These are phyloP conservation scores for Epistrophe grossulariae DNA, from an alignment of 2,888 invertebrate species.

Conservation along the genomic window DNA sequence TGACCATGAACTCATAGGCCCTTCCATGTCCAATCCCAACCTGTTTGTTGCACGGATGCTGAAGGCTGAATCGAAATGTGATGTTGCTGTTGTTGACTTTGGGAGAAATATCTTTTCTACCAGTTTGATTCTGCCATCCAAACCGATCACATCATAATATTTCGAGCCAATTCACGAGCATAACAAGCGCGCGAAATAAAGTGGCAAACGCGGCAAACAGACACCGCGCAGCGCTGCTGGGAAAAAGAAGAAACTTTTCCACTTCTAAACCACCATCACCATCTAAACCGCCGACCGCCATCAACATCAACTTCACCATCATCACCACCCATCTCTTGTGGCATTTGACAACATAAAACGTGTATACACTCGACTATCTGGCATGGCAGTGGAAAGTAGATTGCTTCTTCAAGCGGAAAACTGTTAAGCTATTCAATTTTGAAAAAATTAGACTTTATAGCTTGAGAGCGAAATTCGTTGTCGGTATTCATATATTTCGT, in stretches of 20 bases:
- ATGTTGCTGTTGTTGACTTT: conserved; percentile 50
- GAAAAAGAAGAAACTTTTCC: conserved; percentile 52
- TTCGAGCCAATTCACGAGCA: conserved; percentile 32
- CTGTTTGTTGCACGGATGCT: conserved; percentile 18
- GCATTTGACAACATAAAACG: conserved; percentile 64
- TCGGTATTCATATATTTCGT: conserved; percentile 32
- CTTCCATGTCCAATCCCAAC: neutral
- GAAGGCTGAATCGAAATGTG: conserved; percentile 26
- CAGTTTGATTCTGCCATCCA: conserved; percentile 71
- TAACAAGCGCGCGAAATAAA: conserved; percentile 52
- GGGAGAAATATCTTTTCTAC: conserved; percentile 60
- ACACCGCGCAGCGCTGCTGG: neutral
- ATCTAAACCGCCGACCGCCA: conserved; percentile 12
- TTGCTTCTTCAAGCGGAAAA: conserved; percentile 69
- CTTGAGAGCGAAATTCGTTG: conserved; percentile 57
- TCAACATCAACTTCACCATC: conserved; percentile 48
- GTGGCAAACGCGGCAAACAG: conserved; percentile 11
- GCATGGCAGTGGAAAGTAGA: conserved; percentile 70
- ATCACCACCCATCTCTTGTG: conserved; percentile 48
- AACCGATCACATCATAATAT: conserved; percentile 65
- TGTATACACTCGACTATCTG: conserved; percentile 12
- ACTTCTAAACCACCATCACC: conserved; percentile 24
- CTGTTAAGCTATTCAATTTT: conserved; percentile 67
- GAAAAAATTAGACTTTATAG: conserved; percentile 49
- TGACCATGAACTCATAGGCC: neutral